A percentile compares a stretch with the other conserved stretches of the same genome.
Conservation (phyloP, 2,888 invertebrate species). For the Sinotaia quadrata region DNA sequence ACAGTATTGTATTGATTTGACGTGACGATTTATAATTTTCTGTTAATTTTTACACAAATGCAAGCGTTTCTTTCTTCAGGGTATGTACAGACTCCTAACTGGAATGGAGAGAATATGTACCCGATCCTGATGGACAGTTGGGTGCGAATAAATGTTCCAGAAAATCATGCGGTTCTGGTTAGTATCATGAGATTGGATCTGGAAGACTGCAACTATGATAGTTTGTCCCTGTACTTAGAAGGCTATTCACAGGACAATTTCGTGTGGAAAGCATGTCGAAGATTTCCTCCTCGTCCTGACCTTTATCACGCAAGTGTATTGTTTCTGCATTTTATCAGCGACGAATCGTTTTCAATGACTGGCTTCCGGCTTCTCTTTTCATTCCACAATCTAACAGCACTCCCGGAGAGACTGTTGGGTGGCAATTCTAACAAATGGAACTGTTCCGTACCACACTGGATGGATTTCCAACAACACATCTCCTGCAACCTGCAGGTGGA, state of each 20-base stretch:
- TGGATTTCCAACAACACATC: constrained; percentile 1
- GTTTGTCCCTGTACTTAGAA: background rate
- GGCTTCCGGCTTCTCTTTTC: constrained; percentile 1
- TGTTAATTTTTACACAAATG: too few relatives aligned
- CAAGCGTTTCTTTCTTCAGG: background rate
- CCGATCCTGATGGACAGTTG: background rate
- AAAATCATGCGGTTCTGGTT: background rate
- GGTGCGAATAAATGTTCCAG: background rate
- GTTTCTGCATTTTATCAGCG: background rate
- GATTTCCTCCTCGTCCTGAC: background rate
- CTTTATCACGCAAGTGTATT: background rate
- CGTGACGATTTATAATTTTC: too few relatives aligned
- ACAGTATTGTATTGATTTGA: too few relatives aligned
- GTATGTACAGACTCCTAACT: background rate
- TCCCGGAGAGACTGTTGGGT: background rate
- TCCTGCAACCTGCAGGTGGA: background rate
- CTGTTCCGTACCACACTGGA: background rate
- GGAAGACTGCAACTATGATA: background rate
- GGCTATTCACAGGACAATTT: background rate
- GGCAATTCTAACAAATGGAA: background rate
- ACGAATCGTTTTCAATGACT: background rate
- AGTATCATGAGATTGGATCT: background rate
- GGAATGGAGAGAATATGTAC: background rate
- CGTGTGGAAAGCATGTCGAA: background rate
- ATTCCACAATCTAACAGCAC: background rate